Percentiles rank a stretch among this genome's conserved stretches.
phyloP scores from a whole-genome alignment of 1,140 invertebrate genomes.

The Drosophila persimilis region DNA sequence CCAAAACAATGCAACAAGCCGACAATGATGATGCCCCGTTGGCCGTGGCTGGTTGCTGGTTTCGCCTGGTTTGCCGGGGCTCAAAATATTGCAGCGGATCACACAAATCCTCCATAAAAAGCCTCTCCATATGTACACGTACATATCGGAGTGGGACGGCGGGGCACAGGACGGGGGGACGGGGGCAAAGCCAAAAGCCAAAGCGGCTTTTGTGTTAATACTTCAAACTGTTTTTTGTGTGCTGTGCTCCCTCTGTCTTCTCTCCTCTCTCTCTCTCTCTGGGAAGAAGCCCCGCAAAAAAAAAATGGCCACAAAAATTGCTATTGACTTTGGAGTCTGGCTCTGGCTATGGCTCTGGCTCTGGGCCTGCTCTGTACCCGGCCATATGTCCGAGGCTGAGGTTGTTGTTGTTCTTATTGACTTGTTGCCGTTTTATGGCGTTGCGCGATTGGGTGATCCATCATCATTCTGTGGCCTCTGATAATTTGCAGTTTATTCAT shows the following conservation, averaged over 20 bases:
- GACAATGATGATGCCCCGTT: conserved; percentile 50
- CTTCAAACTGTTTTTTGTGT: conserved; percentile 62
- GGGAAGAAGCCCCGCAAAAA: conserved; percentile 30
- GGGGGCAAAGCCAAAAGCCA: conserved; percentile 63
- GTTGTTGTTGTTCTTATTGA: conserved; percentile 72
- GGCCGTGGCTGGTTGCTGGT: conserved; percentile 7
- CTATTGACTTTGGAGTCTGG: conserved; percentile 61
- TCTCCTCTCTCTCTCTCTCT: conserved; percentile 3
- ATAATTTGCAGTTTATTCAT: conserved; percentile 69
- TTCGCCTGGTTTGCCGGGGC: conserved; percentile 10
- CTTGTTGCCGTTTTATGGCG: conserved; percentile 78
- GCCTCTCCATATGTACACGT: conserved; percentile 21
- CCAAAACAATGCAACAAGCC: conserved; percentile 70
- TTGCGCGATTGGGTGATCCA: conserved; percentile 73
- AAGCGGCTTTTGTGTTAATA: conserved; percentile 80
- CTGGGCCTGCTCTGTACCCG: conserved; percentile 32
- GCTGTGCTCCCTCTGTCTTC: conserved; percentile 1
- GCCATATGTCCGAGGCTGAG: conserved; percentile 17
- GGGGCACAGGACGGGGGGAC: background rate
- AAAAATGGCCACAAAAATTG: conserved; percentile 74
- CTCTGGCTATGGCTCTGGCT: no score
- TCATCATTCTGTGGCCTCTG: conserved; percentile 63
- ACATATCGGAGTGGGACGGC: background rate
- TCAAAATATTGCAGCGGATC: conserved; percentile 79
- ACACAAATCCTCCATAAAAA: conserved; percentile 82